These are phyloP conservation scores for Lithodes maja DNA, from an alignment of 2,888 invertebrate genomes.

Conservation along the genomic window DNA sequence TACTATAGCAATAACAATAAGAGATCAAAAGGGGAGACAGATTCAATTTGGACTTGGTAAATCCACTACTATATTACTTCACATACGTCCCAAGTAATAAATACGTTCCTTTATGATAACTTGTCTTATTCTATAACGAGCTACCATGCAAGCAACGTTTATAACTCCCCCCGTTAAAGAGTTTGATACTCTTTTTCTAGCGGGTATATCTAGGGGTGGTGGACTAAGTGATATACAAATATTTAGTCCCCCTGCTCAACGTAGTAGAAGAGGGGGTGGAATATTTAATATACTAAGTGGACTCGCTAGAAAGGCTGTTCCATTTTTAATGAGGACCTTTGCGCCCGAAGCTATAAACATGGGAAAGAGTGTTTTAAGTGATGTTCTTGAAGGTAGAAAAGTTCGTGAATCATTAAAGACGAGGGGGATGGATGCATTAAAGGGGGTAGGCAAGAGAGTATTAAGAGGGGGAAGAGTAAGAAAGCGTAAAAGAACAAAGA, in stretches of 20 bases:
- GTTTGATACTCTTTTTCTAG: background rate
- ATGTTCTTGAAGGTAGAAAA: background rate
- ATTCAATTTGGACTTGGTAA: background rate
- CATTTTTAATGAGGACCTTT: background rate
- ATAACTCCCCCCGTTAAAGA: background rate
- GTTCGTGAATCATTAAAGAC: background rate
- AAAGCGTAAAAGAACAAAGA: background rate
- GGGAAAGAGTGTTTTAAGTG: background rate
- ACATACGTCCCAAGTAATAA: background rate
- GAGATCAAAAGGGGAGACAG: background rate
- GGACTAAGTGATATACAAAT: background rate
- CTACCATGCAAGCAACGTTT: background rate
- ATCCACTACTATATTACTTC: background rate
- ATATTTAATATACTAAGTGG: background rate
- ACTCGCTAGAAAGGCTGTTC: background rate
- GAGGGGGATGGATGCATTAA: background rate
- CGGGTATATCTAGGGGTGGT: background rate
- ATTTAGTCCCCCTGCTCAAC: background rate
- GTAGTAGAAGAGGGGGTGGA: background rate
- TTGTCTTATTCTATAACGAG: background rate
- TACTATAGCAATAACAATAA: background rate
- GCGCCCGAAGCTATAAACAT: background rate
- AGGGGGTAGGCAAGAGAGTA: background rate
- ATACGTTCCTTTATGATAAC: background rate
- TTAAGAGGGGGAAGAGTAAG: background rate